A percentile compares a stretch with the other conserved stretches of the same genome.
Conservation (phyloP, 2,113 vertebrate genomes). For the Apistogramma diplotaenia region DNA sequence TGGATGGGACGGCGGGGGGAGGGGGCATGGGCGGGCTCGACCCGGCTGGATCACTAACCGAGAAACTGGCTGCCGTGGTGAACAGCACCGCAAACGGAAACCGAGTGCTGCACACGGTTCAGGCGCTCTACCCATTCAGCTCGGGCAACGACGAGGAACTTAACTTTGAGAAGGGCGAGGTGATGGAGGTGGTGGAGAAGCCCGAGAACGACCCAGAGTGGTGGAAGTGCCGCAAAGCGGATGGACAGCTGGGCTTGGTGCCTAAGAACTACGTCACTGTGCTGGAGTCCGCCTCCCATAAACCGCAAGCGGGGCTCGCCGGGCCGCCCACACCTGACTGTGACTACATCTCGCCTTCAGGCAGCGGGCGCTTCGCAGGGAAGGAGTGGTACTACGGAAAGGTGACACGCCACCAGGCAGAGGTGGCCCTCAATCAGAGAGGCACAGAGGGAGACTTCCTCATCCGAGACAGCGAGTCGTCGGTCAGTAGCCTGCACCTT, state of each 20-base stretch:
- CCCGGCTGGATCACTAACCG: constrained; percentile 80
- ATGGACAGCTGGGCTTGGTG: constrained; percentile 87
- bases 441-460: constrained; percentile 89
- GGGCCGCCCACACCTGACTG: constrained; percentile 87
- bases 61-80: constrained; percentile 85
- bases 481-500: constrained; percentile 77
- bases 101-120: constrained; percentile 84
- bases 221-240: constrained; percentile 91
- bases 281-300: constrained; percentile 78
- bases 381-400: constrained; percentile 92
- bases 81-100: constrained; percentile 80
- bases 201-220: constrained; percentile 92
- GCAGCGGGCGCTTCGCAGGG: constrained; percentile 85
- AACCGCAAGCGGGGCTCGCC: constrained; percentile 66
- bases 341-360: constrained; percentile 87
- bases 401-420: constrained; percentile 89
- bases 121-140: constrained; percentile 90
- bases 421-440: constrained; percentile 89
- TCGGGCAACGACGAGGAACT: constrained; percentile 90
- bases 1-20: constrained; percentile 80
- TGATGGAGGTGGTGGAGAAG: constrained; percentile 93
- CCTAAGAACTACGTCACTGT: constrained; percentile 91
- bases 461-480: constrained; percentile 91
- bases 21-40: constrained; percentile 70
- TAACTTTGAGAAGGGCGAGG: constrained; percentile 88